Percentiles rank a stretch among this genome's conserved stretches.
phyloP scores from a whole-genome alignment of 1,140 invertebrate genomes.

The Tetramorium simillimum region DNA sequence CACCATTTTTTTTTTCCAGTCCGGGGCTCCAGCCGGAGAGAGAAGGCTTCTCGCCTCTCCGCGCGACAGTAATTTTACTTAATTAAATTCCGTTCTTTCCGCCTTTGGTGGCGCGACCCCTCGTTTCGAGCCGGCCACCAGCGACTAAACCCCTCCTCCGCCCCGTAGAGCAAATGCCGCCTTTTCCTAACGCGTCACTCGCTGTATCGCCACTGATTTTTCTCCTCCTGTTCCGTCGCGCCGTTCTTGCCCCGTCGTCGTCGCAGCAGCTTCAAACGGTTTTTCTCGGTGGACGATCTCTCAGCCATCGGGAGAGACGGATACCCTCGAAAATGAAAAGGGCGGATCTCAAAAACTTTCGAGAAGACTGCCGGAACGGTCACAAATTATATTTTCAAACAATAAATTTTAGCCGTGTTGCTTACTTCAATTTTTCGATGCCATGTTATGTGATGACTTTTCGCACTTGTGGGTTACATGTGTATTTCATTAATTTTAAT shows the following conservation, averaged over 20 bases:
- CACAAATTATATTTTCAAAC: background rate
- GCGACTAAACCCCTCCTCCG: constrained; percentile 21
- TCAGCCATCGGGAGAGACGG: constrained; percentile 28
- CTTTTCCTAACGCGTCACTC: constrained; percentile 56
- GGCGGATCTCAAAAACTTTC: constrained; percentile 12
- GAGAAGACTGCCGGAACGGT: background rate
- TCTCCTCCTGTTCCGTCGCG: constrained; percentile 56
- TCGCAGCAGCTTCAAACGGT: constrained; percentile 69
- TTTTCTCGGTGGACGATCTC: constrained; percentile 67
- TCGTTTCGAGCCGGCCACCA: constrained; percentile 55
- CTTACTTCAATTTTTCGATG: background rate
- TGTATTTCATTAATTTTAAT: background rate
- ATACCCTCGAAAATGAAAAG: background rate
- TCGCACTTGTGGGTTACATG: background rate
- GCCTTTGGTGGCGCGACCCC: constrained; percentile 70
- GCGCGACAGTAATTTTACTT: constrained; percentile 86
- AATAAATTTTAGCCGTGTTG: background rate
- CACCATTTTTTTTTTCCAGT: constrained; percentile 65
- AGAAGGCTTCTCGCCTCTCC: constrained; percentile 79
- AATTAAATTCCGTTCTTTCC: constrained; percentile 86
- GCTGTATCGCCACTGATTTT: constrained; percentile 74
- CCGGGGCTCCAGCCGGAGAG: constrained; percentile 23
- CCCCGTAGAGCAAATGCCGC: constrained; percentile 47
- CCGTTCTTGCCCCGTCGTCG: constrained; percentile 44
- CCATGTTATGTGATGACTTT: background rate